Conservation (phyloP, 2,888 invertebrate genomes). For the Perithous albicinctus region DNA sequence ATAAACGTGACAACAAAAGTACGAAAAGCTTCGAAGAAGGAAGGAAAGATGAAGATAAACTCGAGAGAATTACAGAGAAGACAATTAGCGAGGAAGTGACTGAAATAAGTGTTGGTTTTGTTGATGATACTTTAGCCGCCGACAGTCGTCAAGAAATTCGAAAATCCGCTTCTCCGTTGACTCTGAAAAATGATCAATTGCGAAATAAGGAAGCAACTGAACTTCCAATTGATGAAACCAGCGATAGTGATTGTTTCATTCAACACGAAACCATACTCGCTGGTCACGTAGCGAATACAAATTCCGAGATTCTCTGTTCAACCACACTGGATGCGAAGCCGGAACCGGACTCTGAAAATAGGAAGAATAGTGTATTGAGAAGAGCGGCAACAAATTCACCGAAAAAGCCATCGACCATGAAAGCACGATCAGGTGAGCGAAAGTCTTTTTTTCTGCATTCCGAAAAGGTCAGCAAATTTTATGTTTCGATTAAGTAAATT, state of each 20-base stretch:
- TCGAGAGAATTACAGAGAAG: not conserved
- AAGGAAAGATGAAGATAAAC: not conserved
- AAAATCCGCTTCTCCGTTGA: not conserved
- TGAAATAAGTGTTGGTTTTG: not conserved
- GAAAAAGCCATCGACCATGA: not conserved
- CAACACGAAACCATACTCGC: not conserved
- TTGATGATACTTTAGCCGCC: not conserved
- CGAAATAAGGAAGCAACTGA: not conserved
- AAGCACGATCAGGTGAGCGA: slow-evolving; percentile 1
- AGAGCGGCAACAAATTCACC: not conserved
- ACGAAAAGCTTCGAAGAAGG: not conserved
- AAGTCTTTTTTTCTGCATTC: not conserved
- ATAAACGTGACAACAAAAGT: not conserved
- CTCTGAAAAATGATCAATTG: not conserved
- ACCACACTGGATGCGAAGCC: not conserved
- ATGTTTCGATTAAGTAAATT: not conserved
- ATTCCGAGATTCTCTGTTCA: not conserved
- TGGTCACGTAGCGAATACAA: not conserved
- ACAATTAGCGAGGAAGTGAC: not conserved
- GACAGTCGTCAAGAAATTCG: not conserved
- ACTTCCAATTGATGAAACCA: not conserved
- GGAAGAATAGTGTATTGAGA: not conserved
- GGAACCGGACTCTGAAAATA: not conserved
- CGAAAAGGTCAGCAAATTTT: not conserved
- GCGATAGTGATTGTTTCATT: not conserved